Conservation (phyloP, 2,113 vertebrate species). For the Pungitius pungitius region DNA sequence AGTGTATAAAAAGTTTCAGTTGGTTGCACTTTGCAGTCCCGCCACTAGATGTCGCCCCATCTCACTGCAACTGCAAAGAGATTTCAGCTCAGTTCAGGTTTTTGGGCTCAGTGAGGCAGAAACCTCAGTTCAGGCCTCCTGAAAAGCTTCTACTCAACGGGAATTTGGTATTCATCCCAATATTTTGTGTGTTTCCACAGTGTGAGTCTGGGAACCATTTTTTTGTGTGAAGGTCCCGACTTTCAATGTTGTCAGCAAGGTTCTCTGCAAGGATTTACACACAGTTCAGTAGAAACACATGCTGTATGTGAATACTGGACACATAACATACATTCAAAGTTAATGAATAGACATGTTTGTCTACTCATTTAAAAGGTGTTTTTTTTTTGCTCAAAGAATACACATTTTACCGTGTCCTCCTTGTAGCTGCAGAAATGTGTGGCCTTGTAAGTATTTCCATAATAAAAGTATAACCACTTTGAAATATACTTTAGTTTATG, state of each 20-base stretch:
- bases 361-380: neutral
- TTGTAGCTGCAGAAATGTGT: neutral
- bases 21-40: neutral
- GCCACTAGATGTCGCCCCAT: neutral
- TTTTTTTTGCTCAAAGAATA: no score
- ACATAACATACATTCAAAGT: neutral
- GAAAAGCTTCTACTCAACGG: constrained; percentile 25
- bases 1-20: neutral
- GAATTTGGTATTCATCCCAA: no score
- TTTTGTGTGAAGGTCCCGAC: constrained; percentile 86
- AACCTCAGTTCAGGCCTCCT: constrained; percentile 30
- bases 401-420: neutral
- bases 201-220: constrained; percentile 86
- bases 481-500: neutral
- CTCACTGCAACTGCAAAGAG: neutral
- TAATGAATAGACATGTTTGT: neutral
- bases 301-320: neutral
- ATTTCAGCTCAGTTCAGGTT: constrained; percentile 1
- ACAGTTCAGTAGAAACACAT: constrained; percentile 76
- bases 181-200: constrained; percentile 70
- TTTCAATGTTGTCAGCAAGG: constrained; percentile 83
- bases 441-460: neutral
- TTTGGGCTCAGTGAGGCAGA: constrained; percentile 33
- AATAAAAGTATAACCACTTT: neutral
- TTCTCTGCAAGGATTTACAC: constrained; percentile 89